Percentiles rank a stretch among this genome's conserved stretches.
Conservation (phyloP, 2,113 vertebrate genomes). For the Bostrychus sinensis region DNA sequence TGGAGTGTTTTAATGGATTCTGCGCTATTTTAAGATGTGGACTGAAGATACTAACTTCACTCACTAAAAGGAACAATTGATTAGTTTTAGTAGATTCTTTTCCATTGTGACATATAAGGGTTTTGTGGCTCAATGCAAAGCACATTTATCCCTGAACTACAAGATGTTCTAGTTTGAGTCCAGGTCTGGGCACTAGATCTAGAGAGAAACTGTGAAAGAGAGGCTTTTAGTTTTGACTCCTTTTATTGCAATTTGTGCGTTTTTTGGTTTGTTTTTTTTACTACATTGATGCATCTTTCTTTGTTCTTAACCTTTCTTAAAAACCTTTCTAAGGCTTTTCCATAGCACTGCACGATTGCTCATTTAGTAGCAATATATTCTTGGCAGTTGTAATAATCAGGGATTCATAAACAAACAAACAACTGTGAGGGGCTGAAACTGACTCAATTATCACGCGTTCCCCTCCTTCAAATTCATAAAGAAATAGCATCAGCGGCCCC, state of each 20-base stretch:
- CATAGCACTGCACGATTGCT: constrained; percentile 37
- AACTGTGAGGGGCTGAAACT: constrained; percentile 69
- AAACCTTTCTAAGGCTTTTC: neutral
- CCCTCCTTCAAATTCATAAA: constrained; percentile 78
- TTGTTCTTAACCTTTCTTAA: constrained; percentile 2
- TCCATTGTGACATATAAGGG: too few species aligned
- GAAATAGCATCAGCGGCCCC: constrained; percentile 76
- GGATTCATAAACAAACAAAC: constrained; percentile 78
- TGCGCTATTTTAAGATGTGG: too few species aligned
- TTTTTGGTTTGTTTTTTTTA: neutral
- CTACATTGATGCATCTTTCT: neutral
- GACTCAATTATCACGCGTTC: constrained; percentile 74
- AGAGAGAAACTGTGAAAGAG: too few species aligned
- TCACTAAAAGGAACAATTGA: too few species aligned
- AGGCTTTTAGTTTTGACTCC: too few species aligned
- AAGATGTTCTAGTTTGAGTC: too few species aligned
- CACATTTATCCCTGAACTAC: too few species aligned
- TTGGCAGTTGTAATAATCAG: constrained; percentile 77
- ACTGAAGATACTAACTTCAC: too few species aligned
- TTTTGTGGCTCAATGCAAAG: too few species aligned
- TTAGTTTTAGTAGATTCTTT: too few species aligned
- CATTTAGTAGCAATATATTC: constrained; percentile 76
- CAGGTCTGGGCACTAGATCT: too few species aligned
- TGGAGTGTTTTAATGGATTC: too few species aligned
- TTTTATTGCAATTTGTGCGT: neutral